Percentiles rank a stretch among this genome's conserved stretches.
phyloP scores from a whole-genome alignment of 1,140 invertebrate genomes.

The Lepidurus arcticus region DNA sequence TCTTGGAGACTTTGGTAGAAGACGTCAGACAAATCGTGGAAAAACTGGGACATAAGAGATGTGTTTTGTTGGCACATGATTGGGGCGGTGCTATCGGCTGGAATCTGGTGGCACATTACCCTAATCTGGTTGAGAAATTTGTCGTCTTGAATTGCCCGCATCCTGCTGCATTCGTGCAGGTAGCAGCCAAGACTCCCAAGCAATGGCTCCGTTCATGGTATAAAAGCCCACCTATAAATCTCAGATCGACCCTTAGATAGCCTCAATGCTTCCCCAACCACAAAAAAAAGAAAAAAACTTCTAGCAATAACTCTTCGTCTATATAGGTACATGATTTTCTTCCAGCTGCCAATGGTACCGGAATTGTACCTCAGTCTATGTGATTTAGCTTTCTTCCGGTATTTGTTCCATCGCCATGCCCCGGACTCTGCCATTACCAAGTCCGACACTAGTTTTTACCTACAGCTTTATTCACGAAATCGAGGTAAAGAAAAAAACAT shows the following conservation, averaged over 20 bases:
- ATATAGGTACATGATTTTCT: constrained; percentile 33
- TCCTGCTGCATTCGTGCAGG: constrained; percentile 45
- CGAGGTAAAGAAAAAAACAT: background rate
- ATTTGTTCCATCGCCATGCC: constrained; percentile 29
- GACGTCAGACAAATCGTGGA: constrained; percentile 65
- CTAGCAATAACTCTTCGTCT: background rate
- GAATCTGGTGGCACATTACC: constrained; percentile 58
- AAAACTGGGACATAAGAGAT: constrained; percentile 51
- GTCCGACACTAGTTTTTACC: constrained; percentile 29
- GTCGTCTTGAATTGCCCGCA: constrained; percentile 69
- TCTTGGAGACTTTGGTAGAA: constrained; percentile 54
- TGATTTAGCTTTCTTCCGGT: constrained; percentile 26
- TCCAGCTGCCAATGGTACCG: constrained; percentile 28
- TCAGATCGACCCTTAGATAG: background rate
- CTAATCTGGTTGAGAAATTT: constrained; percentile 64
- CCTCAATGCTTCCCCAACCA: background rate
- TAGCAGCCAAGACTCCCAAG: background rate
- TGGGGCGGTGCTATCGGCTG: constrained; percentile 70
- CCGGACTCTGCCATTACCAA: constrained; percentile 20
- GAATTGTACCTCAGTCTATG: constrained; percentile 23
- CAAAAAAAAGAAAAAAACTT: background rate
- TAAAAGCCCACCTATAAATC: background rate
- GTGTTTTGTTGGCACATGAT: constrained; percentile 70
- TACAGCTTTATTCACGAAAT: constrained; percentile 30
- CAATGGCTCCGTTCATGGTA: constrained; percentile 31